Percentiles rank a stretch among this genome's conserved stretches.
Evolutionary conservation across 2,113 vertebrate genomes (phyloP).

Genomic region (Acanthisitta chloris): DNA sequence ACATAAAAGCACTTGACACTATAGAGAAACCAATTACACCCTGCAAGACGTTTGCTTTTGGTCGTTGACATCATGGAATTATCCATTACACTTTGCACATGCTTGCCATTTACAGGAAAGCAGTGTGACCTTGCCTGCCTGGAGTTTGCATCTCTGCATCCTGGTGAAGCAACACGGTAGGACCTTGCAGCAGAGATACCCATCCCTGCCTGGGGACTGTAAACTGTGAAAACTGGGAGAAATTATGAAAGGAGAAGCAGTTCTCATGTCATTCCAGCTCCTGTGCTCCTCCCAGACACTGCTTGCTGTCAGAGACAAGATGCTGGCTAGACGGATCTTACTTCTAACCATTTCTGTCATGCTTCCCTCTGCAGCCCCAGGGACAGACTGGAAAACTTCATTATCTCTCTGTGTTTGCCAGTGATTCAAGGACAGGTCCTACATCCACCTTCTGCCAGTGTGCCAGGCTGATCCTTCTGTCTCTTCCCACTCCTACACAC

Average conservation of each 20-base stretch:
- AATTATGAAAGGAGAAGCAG: background rate
- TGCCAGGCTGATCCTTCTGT: background rate
- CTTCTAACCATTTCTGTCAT: background rate
- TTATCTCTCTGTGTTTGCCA: background rate
- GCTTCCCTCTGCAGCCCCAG: background rate
- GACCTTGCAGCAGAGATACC: background rate
- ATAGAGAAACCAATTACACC: slow-evolving; percentile 66
- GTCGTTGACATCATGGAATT: slow-evolving; percentile 54
- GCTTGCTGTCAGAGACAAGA: background rate
- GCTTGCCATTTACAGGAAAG: slow-evolving; percentile 56
- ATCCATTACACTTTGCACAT: slow-evolving; percentile 50
- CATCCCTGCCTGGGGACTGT: background rate
- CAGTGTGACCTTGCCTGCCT: slow-evolving; percentile 23
- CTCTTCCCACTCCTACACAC: background rate
- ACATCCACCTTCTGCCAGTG: background rate
- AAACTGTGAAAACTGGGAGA: background rate
- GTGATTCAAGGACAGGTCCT: background rate
- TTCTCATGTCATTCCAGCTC: background rate
- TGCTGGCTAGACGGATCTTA: background rate
- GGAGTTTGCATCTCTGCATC: background rate
- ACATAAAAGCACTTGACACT: slow-evolving; percentile 71
- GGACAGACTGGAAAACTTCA: background rate
- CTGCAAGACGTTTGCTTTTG: slow-evolving; percentile 22
- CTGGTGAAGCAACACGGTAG: accelerated
- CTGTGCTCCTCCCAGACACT: background rate